These are phyloP conservation scores for Myopa testacea DNA, from an alignment of 2,888 invertebrate species.

Conservation along the genomic window DNA sequence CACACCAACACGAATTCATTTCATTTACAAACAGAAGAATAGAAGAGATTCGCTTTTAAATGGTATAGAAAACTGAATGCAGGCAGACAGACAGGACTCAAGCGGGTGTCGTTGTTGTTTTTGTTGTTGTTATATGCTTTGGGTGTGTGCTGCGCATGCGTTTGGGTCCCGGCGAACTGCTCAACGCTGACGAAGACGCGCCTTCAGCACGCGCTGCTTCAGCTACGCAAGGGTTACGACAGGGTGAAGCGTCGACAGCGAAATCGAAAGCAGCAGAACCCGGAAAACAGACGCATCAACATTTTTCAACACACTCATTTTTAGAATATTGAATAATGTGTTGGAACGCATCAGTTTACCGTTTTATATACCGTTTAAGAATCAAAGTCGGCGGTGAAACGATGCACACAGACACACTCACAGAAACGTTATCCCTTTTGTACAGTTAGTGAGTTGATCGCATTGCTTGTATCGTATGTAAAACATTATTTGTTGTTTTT, in stretches of 20 bases:
- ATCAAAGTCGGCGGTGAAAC: too few relatives aligned
- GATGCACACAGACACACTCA: too few relatives aligned
- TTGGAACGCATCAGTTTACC: background rate
- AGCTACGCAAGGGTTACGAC: background rate
- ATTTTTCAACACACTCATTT: background rate
- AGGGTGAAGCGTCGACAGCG: background rate
- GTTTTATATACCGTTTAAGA: background rate
- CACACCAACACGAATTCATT: background rate
- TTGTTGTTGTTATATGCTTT: background rate
- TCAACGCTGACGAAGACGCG: background rate
- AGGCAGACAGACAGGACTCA: background rate
- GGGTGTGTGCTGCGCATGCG: constrained; percentile 33
- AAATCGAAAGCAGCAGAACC: background rate
- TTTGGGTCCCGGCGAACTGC: background rate
- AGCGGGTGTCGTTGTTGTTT: too few relatives aligned
- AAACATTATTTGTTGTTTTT: too few relatives aligned
- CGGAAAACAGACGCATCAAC: too few relatives aligned
- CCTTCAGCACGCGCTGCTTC: background rate
- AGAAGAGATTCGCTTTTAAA: background rate
- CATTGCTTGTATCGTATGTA: too few relatives aligned
- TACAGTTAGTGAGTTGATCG: background rate
- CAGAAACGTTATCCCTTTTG: background rate
- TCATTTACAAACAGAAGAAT: background rate
- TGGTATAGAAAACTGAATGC: background rate
- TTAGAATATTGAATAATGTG: background rate